Evolutionary conservation across 1,140 invertebrate species (phyloP), one percentile per base, ranked within the genome.

Genomic region (Pogonognathellus flavescens): DNA sequence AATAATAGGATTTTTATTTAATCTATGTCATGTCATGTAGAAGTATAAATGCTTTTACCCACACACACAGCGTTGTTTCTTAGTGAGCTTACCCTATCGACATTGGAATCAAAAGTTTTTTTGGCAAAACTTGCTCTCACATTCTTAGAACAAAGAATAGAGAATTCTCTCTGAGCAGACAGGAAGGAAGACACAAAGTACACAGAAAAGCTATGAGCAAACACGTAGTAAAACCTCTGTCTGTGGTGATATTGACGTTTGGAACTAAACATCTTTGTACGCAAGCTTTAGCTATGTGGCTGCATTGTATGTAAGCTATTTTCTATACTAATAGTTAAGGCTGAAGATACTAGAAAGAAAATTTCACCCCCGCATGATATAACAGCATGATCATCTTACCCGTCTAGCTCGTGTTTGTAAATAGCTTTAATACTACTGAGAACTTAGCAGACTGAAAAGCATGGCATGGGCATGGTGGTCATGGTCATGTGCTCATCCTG

Each of bases 41-140:
- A 41, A 41, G 31, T 41, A 41, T 41, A 3, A 41, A 41, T 41
- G 55, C 18, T 59, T 0, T 16, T 59, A 60, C n/a, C 10, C 18
- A 60, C n/a, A 20, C n/a, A 59, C 20, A 8, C 57, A 16, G n/a
- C 3, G 16, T 18, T 18, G 5, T 1, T 59, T 16, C 57, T 59
- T 2, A 59, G 55, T 0, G 11, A 62, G 62, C 25, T 66, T 66
- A 25, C 62, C 62, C 62, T 66, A 66, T 66, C 62, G 62, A 66
- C 62, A 66, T 14, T 2, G 25, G 25, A 66, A 66, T 66, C 62
- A 66, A 31, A 66, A 66, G 20, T 66, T 66, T 66, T 66, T 41
- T 66, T 66, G 62, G 62, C 62, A 66, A 66, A 18, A 66, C 20
- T 25, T 11, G 22, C 62, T 10, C 2, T 1, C 10, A 20, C 22